Evolutionary conservation across 1,140 invertebrate species (phyloP), one percentile per base, ranked within the genome.

Genomic region (Drosophila bocqueti): DNA sequence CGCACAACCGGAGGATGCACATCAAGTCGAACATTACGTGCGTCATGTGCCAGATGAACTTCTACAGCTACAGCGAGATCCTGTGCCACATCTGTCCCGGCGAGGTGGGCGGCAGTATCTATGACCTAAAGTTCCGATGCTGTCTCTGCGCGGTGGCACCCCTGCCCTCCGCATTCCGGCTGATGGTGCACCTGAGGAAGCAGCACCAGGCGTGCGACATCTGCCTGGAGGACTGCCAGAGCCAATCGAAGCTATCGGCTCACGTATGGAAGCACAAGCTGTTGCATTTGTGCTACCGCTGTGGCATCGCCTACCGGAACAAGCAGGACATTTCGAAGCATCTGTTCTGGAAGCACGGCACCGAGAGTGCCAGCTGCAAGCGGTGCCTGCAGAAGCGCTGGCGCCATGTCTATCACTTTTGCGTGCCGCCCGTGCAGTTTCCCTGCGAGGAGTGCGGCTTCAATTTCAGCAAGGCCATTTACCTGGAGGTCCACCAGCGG

Each of bases 401-500:
- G 97, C 96, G 96, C 1, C 96, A 97, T 93, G 96, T 97, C 11
- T 98, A 97, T 93, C 97, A 98, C 87, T 98, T 97, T 89, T 98
- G 97, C 90, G 95, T 96, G 67, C 97, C 97, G 21, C 96, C 97
- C 7, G 93, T 94, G 16, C 93, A 94, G 31, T 97, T 97, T 92
- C 93, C 94, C 2, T 98, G 97, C 93, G 97, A 97, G 71, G 96
- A 97, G 80, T 98, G 97, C 91, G 95, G 95, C 83, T 93, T 95
- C 10, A 95, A 94, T 60, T 97, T 97, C 86, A 94, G 95, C 2
- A 95, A 94, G 84, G 96, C 97, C 8, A 96, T 97, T n/a, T 95
- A 95, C 21, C 93, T 97, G 34, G 96, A 96, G 92, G 97, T 98
- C 24, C 97, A 98, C 86, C 96, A 96, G 93, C 94, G 97, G 73